Evolutionary conservation across 2,888 invertebrate genomes (phyloP), one percentile per base, ranked within the genome.

Genomic region (Fragum whitleyi): DNA sequence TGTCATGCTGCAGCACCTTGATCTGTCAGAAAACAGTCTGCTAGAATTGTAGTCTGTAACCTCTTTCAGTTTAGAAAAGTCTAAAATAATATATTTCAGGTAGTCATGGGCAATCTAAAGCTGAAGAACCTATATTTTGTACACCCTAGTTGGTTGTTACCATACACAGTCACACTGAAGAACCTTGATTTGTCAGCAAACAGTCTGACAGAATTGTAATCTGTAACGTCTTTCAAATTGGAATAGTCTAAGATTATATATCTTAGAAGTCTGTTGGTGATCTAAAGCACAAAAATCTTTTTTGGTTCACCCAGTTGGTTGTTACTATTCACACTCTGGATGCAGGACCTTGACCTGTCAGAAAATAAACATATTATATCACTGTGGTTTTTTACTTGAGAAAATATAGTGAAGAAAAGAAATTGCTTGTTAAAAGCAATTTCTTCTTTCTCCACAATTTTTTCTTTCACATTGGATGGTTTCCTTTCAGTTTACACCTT

Each of bases 321-420:
- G 0, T n/a, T 72, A n/a, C 76, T 77, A 7, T 79, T 82, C 61
- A 68, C 69, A 29, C 69, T 75, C 3, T 81, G 78, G 0, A 71
- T 91, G 21, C 86, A 86, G 1, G 81, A 90, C 91, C 21, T 91
- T 90, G 91, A 55, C 77, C 16, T 80, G 89, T 42, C 87, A 87
- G 51, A 86, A 87, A n/a, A n/a, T n/a, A n/a, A n/a, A n/a, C n/a
- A n/a, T n/a, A n/a, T n/a, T n/a, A n/a, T n/a, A n/a, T n/a, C n/a
- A n/a, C n/a, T n/a, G n/a, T n/a, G n/a, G n/a, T n/a, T n/a, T n/a
- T n/a, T n/a, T n/a, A n/a, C n/a, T n/a, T n/a, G n/a, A n/a, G n/a
- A n/a, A n/a, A n/a, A n/a, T n/a, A n/a, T n/a, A n/a, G n/a, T n/a
- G n/a, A n/a, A n/a, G n/a, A n/a, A n/a, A n/a, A n/a, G n/a, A n/a